A percentile compares a stretch with the other conserved stretches of the same genome.
phyloP scores from a whole-genome alignment of 1,140 invertebrate species.

The Danaus melanippus region DNA sequence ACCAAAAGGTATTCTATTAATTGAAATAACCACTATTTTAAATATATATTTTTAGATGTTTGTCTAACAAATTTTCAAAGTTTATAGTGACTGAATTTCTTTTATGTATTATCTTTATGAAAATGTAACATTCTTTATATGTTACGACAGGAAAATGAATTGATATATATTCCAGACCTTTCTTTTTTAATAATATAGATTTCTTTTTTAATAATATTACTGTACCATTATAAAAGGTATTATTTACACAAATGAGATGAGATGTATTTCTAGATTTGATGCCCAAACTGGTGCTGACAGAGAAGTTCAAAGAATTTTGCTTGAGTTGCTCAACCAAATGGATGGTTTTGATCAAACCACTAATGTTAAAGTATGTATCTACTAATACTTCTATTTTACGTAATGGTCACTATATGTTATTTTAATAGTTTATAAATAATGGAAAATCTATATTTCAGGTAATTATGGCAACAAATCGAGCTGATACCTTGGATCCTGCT shows the following conservation, averaged over 20 bases:
- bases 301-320: slow-evolving; percentile 97
- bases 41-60: not conserved
- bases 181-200: no score
- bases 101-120: no score
- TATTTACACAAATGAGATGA: slow-evolving; percentile 4
- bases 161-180: no score
- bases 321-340: slow-evolving; percentile 99
- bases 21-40: not conserved
- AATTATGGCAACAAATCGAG: slow-evolving; percentile 99
- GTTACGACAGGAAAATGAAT: no score
- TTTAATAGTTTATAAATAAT: slow-evolving; percentile 9
- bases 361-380: slow-evolving; percentile 90
- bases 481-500: slow-evolving; percentile 98
- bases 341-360: slow-evolving; percentile 99
- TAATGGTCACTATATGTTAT: not conserved
- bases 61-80: not conserved
- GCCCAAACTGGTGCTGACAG: slow-evolving; percentile 99
- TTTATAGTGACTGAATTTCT: not conserved
- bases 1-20: slow-evolving; percentile 82
- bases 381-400: no score
- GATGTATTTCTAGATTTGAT: slow-evolving; percentile 80
- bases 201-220: no score
- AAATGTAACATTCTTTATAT: no score
- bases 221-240: no score
- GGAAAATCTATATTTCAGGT: slow-evolving; percentile 76